A percentile compares a stretch with the other conserved stretches of the same genome.
Evolutionary conservation across 2,113 vertebrate species (phyloP).

Genomic region (Pseudopipra pipra): DNA sequence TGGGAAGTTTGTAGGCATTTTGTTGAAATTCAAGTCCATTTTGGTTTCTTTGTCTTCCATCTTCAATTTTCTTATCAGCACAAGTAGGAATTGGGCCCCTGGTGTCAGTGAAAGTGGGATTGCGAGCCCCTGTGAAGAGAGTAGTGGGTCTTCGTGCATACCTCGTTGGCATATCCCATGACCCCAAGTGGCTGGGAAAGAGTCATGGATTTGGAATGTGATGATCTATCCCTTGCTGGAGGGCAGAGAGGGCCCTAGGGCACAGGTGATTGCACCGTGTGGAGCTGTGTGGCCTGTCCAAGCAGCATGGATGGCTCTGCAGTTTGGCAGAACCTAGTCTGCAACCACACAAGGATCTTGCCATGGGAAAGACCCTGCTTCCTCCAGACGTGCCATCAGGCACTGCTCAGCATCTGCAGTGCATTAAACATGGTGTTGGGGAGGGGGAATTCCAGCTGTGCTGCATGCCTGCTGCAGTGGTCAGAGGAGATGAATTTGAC

Average conservation of each 20-base stretch:
- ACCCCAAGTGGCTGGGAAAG: neutral
- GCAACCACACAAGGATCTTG: neutral
- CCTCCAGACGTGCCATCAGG: neutral
- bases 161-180: neutral
- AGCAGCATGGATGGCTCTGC: neutral
- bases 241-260: neutral
- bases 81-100: neutral
- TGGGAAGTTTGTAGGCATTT: neutral
- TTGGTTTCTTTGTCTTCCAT: neutral
- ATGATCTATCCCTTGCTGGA: neutral
- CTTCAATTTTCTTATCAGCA: neutral
- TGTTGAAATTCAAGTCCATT: neutral
- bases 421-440: neutral
- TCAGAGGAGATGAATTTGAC: neutral
- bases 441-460: neutral
- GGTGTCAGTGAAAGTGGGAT: neutral
- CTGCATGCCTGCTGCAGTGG: neutral
- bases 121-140: neutral
- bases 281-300: neutral
- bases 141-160: rapidly evolving
- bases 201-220: neutral
- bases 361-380: conserved; percentile 11
- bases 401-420: conserved; percentile 25
- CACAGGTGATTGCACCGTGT: neutral
- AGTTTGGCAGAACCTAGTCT: neutral